Base-by-base conservation (phyloP, 1,140 invertebrate species). In the Pteromalus puparum region DNA sequence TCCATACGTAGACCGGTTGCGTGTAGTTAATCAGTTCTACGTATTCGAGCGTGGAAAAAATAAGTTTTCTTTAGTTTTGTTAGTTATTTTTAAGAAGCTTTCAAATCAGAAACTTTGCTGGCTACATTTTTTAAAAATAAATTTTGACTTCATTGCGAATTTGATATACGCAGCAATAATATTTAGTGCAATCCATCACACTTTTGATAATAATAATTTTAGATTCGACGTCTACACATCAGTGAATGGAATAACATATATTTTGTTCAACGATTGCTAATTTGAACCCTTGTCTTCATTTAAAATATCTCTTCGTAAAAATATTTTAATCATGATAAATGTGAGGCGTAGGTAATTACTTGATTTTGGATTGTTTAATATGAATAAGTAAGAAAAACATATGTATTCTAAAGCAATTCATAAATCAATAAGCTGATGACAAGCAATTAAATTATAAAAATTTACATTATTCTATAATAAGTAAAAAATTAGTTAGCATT, bases 1-100 rank as follows among this genome's bases (percentile, higher is more conserved):
- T 94, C 94, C 96, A 96, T 15, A 99, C 98, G 90, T 98, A 98
- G 21, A 99, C 97, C 0, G 98, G 98, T 92, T 99, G 98, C 0
- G 97, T 98, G 90, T 97, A 98, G 91, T 97, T 97, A 82, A 98
- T 98, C 65, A 99, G 93, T 92, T 97, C 97, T 97, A 61, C 21
- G 53, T 9, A 42, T n/a, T 61, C 53, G 92, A 15, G 94, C 94
- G 86, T 4, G 34, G 34, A 6, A 42, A 30, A 15, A 42, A 12
- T 34, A 42, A 38, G 34, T 30, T 7, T 13, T 4, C 34, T 34
- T 34, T 34, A 34, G 30, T 30, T 30, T 30, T 30, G 68, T 3
- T 18, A 38, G 21, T 75, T 75, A 24, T 46, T 75, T 46, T 75
- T 72, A 12, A 26, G 26, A 72, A 34, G 6, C 26, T 15, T 72